Evolutionary conservation across 1,140 invertebrate species (phyloP), one percentile per base, ranked within the genome.

Genomic region (Schmidtea mediterranea): DNA sequence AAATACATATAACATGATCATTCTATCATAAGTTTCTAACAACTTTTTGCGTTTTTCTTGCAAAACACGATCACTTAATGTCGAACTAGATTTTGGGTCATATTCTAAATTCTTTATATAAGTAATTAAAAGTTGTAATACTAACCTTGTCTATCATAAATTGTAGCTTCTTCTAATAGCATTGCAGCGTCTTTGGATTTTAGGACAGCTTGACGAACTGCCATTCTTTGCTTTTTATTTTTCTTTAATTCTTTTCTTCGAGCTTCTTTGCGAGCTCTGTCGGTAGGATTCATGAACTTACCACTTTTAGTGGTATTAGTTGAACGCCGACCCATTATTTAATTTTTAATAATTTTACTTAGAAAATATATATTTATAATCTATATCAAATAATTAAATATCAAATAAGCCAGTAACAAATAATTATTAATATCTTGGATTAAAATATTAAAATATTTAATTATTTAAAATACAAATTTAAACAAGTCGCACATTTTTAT

Each of bases 241-340:
- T 94, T 95, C 63, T 92, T 95, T 15, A 94, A 64, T 67, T 95
- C 87, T 62, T 84, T 84, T 65, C 90, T 92, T 52, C 87, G 73
- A 13, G 86, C 86, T 67, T 94, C 87, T 70, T 94, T 94, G 84
- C 83, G 70, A 49, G 84, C 86, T 77, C 92, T 86, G 69, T 95
- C 87, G 3, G 86, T 92, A 19, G 87, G 87, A 70, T 95, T 94
- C 84, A 94, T 94, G 58, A 87, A 94, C 75, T 94, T 94, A 60
- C 87, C 87, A 86, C 84, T 90, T 73, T 94, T 94, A 23, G 87
- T 94, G 76, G 83, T 89, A 70, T 87, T 92, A 55, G 90, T 90
- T 41, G 83, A 89, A 55, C 86, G 72, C 52, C 83, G 74, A 46
- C 84, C 84, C 84, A 90, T 92, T 18, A 15, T 23, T 72, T 78